Evolutionary conservation across 2,888 invertebrate genomes (phyloP), one percentile per base, ranked within the genome.

Genomic region (Eilema griseolum): DNA sequence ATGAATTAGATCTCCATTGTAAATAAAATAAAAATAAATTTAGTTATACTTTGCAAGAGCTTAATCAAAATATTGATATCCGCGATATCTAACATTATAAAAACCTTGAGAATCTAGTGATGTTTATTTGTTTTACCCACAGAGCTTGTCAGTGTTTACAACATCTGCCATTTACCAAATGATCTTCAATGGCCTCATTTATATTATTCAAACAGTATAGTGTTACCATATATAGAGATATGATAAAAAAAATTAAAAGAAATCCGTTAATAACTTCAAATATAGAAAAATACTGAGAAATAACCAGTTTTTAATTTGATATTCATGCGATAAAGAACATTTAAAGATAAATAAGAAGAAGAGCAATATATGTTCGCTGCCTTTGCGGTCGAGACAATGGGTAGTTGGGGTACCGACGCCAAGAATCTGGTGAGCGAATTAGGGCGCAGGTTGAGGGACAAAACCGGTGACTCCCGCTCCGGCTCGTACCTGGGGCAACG

Each of bases 141-240:
- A 46, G 20, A 7, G 20, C 52, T 52, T 46, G 20, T 52, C 52
- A 10, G 10, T 52, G 52, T 52, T 52, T 52, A 52, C 52, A 52
- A n/a, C 52, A 52, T 52, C 52, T 52, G 52, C 52, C 52, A 52
- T 10, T 52, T 52, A 52, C 52, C 10, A 52, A 52, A 52, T 52
- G 52, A 52, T 52, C n/a, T 0, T 20, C 52, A 7, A 52, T 52
- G 52, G 10, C 52, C 52, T 52, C 52, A 52, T 52, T 46, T 37
- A 52, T n/a, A 52, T n/a, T 52, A 52, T n/a, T 52, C 52, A 52
- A 20, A 52, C 52, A n/a, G n/a, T 52, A n/a, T n/a, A n/a, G 52
- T 52, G 52, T 52, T 52, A n/a, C 52, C 52, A 52, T 52, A n/a
- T 52, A 46, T 20, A 46, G 46, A 46, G 5, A 46, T 20, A 46